phyloP scores from a whole-genome alignment of 1,140 invertebrate species.

The Pantala flavescens region DNA sequence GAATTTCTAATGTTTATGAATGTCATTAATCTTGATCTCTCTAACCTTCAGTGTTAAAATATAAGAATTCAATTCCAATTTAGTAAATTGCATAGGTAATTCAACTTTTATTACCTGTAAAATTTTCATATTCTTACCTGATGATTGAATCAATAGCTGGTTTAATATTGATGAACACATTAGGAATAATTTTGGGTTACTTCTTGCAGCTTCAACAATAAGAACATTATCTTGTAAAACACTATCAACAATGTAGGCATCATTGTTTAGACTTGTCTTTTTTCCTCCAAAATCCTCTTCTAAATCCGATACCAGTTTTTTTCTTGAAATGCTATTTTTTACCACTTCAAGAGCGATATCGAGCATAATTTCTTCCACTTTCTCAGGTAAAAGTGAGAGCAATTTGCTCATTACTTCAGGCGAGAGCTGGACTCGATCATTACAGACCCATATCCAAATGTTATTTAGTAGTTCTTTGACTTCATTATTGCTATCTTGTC shows the following conservation, averaged over 20 bases:
- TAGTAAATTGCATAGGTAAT: no score
- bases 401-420: background rate
- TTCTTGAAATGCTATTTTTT: background rate
- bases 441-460: background rate
- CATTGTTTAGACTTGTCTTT: background rate
- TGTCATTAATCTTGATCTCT: no score
- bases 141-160: background rate
- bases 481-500: background rate
- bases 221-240: background rate
- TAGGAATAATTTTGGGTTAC: background rate
- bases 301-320: background rate
- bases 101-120: no score
- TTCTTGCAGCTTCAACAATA: background rate
- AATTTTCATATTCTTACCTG: background rate
- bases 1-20: no score
- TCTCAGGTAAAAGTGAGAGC: background rate
- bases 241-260: background rate
- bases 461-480: background rate
- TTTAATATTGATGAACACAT: background rate
- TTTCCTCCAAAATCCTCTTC: background rate
- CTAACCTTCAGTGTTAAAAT: no score
- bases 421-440: background rate
- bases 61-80: no score
- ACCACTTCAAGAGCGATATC: background rate
- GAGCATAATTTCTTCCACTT: background rate